Percentiles rank a stretch among this genome's conserved stretches.
Evolutionary conservation across 2,888 invertebrate species (phyloP).

Genomic region (Eilema caniola): DNA sequence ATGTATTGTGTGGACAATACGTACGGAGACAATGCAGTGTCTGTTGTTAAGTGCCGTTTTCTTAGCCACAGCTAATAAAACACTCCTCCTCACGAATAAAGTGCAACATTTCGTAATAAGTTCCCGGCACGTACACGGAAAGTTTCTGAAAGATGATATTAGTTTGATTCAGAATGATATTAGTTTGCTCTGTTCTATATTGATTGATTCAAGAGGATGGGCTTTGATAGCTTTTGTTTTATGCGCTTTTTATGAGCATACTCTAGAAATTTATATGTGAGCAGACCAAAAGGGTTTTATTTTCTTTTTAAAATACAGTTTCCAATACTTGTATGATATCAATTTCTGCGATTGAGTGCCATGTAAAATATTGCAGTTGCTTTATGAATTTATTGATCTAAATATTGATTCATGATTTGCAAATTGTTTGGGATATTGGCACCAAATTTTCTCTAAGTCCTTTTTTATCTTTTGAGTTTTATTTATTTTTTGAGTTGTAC

Average conservation of each 20-base stretch:
- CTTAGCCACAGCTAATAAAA: constrained; percentile 40
- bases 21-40: constrained; percentile 48
- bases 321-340: no score
- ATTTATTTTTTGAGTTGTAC: no score
- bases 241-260: background rate
- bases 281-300: background rate
- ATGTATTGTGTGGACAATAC: constrained; percentile 65
- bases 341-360: background rate
- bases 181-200: constrained; percentile 28
- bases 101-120: constrained; percentile 37
- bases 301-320: background rate
- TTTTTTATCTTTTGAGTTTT: no score
- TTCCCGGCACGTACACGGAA: constrained; percentile 29
- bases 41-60: constrained; percentile 42
- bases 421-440: no score
- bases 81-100: constrained; percentile 21
- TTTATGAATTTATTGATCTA: background rate
- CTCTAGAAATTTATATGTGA: background rate
- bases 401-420: no score
- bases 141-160: constrained; percentile 31
- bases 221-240: constrained; percentile 7
- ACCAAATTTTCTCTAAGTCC: no score
- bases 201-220: constrained; percentile 28
- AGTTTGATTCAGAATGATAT: constrained; percentile 28
- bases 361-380: background rate